phyloP scores from a whole-genome alignment of 2,113 vertebrate genomes.

The Mormyrus lacerda region DNA sequence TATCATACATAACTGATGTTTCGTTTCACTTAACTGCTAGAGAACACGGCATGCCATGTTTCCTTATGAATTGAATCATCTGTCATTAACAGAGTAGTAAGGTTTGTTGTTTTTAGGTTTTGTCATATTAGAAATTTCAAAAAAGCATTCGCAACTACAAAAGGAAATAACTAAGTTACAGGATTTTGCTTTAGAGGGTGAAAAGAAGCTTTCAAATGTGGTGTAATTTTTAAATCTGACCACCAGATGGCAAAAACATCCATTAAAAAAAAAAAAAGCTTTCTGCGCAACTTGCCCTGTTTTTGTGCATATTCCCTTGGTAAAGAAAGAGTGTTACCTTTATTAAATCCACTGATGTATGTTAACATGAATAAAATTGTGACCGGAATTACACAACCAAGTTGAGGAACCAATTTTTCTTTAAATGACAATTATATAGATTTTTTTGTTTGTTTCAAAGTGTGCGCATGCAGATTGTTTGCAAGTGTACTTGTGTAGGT shows the following conservation, averaged over 20 bases:
- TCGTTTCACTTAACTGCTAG: neutral
- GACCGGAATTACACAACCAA: neutral
- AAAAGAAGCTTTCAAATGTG: neutral
- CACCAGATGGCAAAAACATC: conserved; percentile 13
- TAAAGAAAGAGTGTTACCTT: neutral
- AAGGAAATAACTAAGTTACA: neutral
- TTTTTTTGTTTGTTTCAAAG: neutral
- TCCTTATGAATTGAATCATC: neutral
- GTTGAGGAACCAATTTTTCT: neutral
- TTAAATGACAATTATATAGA: neutral
- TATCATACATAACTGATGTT: neutral
- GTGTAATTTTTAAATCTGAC: neutral
- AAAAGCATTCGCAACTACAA: neutral
- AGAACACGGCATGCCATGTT: neutral
- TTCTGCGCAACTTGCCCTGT: neutral
- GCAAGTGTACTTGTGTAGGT: neutral
- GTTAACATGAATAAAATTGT: neutral
- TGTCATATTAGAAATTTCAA: neutral
- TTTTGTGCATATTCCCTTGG: neutral
- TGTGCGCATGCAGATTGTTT: neutral
- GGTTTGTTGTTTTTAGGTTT: neutral
- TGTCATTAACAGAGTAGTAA: neutral
- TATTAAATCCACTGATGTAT: neutral
- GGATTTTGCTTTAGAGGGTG: neutral
- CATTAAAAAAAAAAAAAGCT: neutral